phyloP scores from a whole-genome alignment of 2,113 vertebrate species.

The Promerops cafer region DNA sequence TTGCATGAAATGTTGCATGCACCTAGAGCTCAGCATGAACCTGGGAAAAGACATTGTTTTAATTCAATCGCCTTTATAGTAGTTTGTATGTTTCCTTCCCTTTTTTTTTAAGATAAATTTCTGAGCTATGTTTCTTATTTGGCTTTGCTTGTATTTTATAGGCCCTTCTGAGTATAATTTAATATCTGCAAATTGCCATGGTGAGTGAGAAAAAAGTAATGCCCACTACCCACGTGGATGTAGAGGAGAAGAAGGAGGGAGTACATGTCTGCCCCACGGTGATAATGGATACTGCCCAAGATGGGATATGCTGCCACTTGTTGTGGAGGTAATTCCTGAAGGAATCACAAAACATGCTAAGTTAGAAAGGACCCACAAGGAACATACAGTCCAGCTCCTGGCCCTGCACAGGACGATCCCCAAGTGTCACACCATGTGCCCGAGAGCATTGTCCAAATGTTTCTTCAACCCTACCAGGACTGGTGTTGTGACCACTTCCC shows the following conservation, averaged over 20 bases:
- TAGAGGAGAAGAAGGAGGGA: not conserved
- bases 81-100: not conserved
- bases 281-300: not conserved
- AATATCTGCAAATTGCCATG: conserved; percentile 17
- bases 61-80: conserved; percentile 34
- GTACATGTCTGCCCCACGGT: not conserved
- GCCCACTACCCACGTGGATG: not conserved
- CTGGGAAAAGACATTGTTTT: conserved; percentile 53
- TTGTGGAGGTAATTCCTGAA: not conserved
- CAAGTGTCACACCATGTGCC: not conserved
- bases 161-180: conserved; percentile 45
- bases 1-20: conserved; percentile 31
- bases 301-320: not conserved
- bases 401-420: not conserved
- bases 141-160: not conserved
- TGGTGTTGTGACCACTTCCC: not conserved
- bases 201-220: conserved; percentile 10
- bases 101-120: conserved; percentile 20
- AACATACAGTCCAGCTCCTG: not conserved
- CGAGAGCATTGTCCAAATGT: accelerated
- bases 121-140: conserved; percentile 29
- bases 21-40: conserved; percentile 31
- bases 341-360: not conserved
- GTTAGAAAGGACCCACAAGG: not conserved
- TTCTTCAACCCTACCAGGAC: not conserved